Conservation (phyloP, 2,888 invertebrate species). For the Drosophila prolongata region DNA sequence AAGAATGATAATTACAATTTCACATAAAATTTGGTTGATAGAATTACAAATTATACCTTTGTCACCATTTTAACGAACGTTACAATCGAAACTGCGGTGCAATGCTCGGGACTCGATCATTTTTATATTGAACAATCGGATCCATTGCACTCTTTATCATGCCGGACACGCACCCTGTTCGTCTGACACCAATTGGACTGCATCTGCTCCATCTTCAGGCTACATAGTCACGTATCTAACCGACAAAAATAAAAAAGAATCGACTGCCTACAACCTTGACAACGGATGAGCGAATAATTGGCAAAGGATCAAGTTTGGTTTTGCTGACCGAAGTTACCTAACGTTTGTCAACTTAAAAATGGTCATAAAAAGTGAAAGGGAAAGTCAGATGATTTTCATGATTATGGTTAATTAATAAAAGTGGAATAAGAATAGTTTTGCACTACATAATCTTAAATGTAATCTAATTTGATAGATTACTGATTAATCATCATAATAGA, state of each 20-base stretch:
- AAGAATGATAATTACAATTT: background rate
- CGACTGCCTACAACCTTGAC: slow-evolving; percentile 57
- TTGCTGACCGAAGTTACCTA: background rate
- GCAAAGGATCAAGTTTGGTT: slow-evolving; percentile 55
- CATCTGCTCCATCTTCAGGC: slow-evolving; percentile 63
- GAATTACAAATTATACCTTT: slow-evolving; percentile 47
- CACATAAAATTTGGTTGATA: background rate
- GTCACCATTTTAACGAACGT: slow-evolving; percentile 51
- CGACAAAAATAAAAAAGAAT: slow-evolving; percentile 42
- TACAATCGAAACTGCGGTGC: slow-evolving; percentile 59
- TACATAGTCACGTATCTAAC: slow-evolving; percentile 64
- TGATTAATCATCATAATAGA: too few relatives aligned
- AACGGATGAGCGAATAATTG: slow-evolving; percentile 60
- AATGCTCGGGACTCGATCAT: slow-evolving; percentile 43
- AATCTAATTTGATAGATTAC: too few relatives aligned
- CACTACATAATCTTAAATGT: too few relatives aligned
- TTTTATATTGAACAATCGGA: slow-evolving; percentile 69
- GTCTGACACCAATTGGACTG: slow-evolving; percentile 57
- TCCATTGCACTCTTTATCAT: slow-evolving; percentile 25
- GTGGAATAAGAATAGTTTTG: too few relatives aligned
- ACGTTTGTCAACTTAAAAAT: background rate
- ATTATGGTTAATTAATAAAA: too few relatives aligned
- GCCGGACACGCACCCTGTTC: slow-evolving; percentile 52
- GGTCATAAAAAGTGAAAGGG: slow-evolving; percentile 5
- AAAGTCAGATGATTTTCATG: background rate